A percentile compares a stretch with the other conserved stretches of the same genome.
These are phyloP conservation scores for Neodiprion pinetum DNA, from an alignment of 1,140 invertebrate species.

Conservation along the genomic window DNA sequence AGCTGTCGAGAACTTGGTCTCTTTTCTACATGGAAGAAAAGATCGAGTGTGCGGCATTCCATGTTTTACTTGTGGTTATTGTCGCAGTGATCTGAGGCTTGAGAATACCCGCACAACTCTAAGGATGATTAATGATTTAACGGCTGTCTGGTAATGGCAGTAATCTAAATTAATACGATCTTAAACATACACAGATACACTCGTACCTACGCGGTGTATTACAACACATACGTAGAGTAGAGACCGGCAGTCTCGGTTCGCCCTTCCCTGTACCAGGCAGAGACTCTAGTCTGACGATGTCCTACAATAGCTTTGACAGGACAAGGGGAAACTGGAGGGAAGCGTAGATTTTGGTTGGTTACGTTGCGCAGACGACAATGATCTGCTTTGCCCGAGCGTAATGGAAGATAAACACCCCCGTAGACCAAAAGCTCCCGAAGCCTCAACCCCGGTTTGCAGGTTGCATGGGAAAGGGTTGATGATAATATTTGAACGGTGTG, in stretches of 20 bases:
- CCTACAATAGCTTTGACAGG: constrained; percentile 45
- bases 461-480: no score
- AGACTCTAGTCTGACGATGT: background rate
- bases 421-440: constrained; percentile 5
- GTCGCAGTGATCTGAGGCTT: no score
- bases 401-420: constrained; percentile 53
- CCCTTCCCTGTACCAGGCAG: background rate
- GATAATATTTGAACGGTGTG: no score
- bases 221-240: background rate
- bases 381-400: constrained; percentile 52
- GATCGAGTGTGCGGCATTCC: no score
- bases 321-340: constrained; percentile 37
- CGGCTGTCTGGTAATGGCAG: constrained; percentile 25
- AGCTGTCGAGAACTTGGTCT: no score
- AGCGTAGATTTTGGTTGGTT: constrained; percentile 53
- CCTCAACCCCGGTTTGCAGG: no score
- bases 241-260: background rate
- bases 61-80: no score
- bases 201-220: no score
- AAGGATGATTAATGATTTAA: no score
- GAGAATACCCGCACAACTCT: no score
- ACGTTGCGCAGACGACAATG: constrained; percentile 45
- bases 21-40: no score
- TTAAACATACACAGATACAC: background rate
- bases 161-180: constrained; percentile 45